Percentiles rank a stretch among this genome's conserved stretches.
These are phyloP conservation scores for Thelaira solivaga DNA, from an alignment of 2,888 invertebrate genomes.

Conservation along the genomic window DNA sequence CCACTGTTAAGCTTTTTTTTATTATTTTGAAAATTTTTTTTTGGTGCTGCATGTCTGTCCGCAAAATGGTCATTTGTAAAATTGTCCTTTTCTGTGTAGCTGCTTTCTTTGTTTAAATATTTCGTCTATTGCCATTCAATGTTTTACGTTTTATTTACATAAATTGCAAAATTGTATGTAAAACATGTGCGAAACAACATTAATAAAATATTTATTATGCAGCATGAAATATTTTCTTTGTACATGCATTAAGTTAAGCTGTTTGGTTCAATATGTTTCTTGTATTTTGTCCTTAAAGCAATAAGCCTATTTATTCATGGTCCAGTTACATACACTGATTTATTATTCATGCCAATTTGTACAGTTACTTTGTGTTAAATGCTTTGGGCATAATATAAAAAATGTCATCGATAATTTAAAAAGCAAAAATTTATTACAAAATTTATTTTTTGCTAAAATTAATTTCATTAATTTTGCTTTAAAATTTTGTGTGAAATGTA, in stretches of 20 bases:
- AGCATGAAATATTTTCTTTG: constrained; percentile 32
- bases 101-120: neutral
- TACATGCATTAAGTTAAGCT: constrained; percentile 9
- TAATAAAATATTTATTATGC: constrained; percentile 56
- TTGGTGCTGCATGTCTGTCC: neutral
- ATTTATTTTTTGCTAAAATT: too few species aligned
- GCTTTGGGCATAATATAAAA: neutral
- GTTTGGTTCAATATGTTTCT: too few species aligned
- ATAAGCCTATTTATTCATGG: neutral
- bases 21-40: neutral
- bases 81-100: neutral
- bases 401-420: neutral
- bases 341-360: neutral
- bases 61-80: neutral
- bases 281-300: neutral
- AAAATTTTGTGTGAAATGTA: too few species aligned
- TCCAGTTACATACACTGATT: constrained; percentile 27
- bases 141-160: neutral
- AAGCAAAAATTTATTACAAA: too few species aligned
- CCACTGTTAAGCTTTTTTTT: neutral
- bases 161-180: neutral
- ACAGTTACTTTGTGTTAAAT: constrained; percentile 12
- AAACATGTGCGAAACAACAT: neutral
- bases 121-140: neutral
- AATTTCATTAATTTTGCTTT: too few species aligned